Conservation (phyloP, 2,888 invertebrate species). For the Calliphora vomitoria region DNA sequence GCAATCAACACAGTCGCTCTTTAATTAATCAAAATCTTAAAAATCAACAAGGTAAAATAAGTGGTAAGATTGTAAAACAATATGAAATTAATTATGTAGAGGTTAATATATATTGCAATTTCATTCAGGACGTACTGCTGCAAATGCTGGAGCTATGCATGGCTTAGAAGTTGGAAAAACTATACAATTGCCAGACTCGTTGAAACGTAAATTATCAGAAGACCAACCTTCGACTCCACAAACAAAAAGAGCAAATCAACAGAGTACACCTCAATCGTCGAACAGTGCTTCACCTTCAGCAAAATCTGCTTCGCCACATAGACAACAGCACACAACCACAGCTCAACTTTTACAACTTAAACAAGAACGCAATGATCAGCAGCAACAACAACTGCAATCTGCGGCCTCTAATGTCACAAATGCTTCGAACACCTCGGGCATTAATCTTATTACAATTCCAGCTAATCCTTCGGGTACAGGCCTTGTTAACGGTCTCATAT, state of each 20-base stretch:
- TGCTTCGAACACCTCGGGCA: conserved; percentile 77
- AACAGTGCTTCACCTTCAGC: conserved; percentile 61
- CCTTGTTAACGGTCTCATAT: conserved; percentile 75
- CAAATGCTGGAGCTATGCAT: conserved; percentile 66
- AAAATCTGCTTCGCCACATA: conserved; percentile 74
- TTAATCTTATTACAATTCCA: conserved; percentile 83
- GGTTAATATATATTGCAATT: not conserved
- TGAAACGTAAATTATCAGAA: conserved; percentile 81
- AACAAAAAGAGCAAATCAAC: conserved; percentile 65
- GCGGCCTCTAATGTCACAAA: conserved; percentile 63
- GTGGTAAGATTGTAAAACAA: conserved; percentile 38
- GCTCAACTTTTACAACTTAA: conserved; percentile 79
- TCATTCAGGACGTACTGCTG: conserved; percentile 64
- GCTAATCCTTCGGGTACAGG: conserved; percentile 75
- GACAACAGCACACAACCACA: conserved; percentile 77
- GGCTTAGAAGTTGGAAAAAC: conserved; percentile 77
- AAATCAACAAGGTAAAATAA: conserved; percentile 63
- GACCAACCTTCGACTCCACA: conserved; percentile 73
- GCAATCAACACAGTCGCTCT: conserved; percentile 53
- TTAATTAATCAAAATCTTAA: conserved; percentile 60
- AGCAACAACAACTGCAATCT: conserved; percentile 22
- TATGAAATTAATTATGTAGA: not conserved
- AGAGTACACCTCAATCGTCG: conserved; percentile 52
- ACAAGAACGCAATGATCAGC: conserved; percentile 78
- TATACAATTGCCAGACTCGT: conserved; percentile 80